A percentile compares a stretch with the other conserved stretches of the same genome.
These are phyloP conservation scores for Struthio camelus DNA, from an alignment of 2,113 vertebrate species.

Conservation along the genomic window DNA sequence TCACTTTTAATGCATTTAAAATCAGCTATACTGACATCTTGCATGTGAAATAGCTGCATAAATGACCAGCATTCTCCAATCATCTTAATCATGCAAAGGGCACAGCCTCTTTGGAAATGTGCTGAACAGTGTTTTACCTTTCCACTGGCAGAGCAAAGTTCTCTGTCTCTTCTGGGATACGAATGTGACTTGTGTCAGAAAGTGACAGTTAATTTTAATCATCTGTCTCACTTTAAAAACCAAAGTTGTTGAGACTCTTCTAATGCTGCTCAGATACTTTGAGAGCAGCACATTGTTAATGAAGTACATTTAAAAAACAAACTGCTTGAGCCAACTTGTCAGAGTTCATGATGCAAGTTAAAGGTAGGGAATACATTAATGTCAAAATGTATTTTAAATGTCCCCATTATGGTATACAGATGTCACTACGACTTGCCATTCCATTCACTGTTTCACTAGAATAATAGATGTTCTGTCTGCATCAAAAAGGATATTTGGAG, in stretches of 20 bases:
- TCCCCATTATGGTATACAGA: background rate
- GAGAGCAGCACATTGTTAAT: background rate
- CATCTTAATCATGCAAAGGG: background rate
- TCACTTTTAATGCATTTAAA: conserved; percentile 26
- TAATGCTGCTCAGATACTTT: background rate
- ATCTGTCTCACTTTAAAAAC: conserved; percentile 3
- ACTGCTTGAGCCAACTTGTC: background rate
- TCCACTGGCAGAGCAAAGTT: background rate
- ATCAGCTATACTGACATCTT: background rate
- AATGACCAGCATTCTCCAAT: background rate
- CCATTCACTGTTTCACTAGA: background rate
- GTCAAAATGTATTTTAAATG: background rate
- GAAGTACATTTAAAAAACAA: background rate
- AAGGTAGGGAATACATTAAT: background rate
- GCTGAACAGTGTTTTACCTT: background rate
- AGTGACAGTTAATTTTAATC: background rate
- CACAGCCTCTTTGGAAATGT: background rate
- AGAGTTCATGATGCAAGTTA: background rate
- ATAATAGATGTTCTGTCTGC: background rate
- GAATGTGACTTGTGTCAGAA: background rate
- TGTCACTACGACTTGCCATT: background rate
- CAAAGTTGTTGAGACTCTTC: background rate
- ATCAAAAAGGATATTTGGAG: background rate
- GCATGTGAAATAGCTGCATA: background rate
- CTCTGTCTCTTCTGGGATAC: background rate